Evolutionary conservation across 2,113 vertebrate genomes (phyloP).

Genomic region (Vulpes ferrilata): DNA sequence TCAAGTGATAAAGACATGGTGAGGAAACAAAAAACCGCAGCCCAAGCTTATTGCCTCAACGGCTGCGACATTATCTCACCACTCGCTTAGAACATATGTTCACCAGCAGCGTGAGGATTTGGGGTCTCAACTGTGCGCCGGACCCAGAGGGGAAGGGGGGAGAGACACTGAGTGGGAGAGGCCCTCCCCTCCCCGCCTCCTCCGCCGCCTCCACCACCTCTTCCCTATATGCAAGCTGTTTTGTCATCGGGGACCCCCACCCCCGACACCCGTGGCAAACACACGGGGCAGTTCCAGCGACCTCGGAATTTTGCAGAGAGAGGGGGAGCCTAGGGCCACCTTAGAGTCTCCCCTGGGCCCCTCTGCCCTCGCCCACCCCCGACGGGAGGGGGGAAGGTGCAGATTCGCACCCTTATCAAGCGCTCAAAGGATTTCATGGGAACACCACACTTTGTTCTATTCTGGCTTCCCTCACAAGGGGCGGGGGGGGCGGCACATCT

Average conservation of each 20-base stretch:
- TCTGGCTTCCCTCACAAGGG: constrained; percentile 80
- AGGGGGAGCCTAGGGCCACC: neutral
- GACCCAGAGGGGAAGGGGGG: neutral
- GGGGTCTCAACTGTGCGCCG: neutral
- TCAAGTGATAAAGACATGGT: constrained; percentile 6
- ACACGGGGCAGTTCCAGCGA: neutral
- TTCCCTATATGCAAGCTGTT: neutral
- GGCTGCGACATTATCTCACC: constrained; percentile 2
- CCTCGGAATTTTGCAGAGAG: constrained; percentile 33
- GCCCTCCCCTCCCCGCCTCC: neutral
- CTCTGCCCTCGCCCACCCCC: neutral
- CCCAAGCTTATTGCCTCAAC: neutral
- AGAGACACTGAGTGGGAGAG: neutral
- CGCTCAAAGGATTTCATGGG: constrained; percentile 81
- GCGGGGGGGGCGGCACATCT: constrained; percentile 80
- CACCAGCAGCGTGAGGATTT: constrained; percentile 20
- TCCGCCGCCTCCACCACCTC: neutral
- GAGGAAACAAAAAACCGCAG: constrained; percentile 70
- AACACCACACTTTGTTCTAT: constrained; percentile 85
- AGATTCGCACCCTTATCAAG: constrained; percentile 70
- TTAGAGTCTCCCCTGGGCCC: neutral
- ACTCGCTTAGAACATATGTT: constrained; percentile 46
- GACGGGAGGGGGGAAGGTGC: constrained; percentile 72
- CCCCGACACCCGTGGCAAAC: neutral
- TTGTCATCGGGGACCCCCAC: neutral